Evolutionary conservation across 2,797 vertebrate species (phyloP).

Genomic region (Austrolebias charrua): DNA sequence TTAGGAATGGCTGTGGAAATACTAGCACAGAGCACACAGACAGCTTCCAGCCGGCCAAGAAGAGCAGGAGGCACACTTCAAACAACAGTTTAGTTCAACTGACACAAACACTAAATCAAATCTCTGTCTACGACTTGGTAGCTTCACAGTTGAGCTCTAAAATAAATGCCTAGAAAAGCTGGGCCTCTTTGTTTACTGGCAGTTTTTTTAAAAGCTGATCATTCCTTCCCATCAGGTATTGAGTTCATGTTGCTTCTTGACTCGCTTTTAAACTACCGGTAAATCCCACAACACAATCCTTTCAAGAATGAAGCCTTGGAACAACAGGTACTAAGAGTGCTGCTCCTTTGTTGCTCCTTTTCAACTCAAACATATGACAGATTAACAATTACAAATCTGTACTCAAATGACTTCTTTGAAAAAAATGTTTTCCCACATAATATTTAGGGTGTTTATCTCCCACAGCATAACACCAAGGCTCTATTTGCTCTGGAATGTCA

Average conservation of each 20-base stretch:
- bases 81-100: constrained; percentile 63
- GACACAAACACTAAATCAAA: constrained; percentile 62
- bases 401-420: background rate
- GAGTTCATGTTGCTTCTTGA: background rate
- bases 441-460: background rate
- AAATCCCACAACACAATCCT: constrained; percentile 1
- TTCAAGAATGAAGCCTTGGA: background rate
- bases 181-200: background rate
- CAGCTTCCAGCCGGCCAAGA: constrained; percentile 51
- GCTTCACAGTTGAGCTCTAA: constrained; percentile 22
- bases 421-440: background rate
- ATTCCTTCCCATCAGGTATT: background rate
- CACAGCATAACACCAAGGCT: background rate
- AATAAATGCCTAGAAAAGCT: constrained; percentile 15
- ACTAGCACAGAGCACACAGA: constrained; percentile 55
- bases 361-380: background rate
- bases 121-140: constrained; percentile 25
- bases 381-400: background rate
- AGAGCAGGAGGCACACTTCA: constrained; percentile 63
- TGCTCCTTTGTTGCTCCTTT: background rate
- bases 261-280: background rate
- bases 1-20: constrained; percentile 74
- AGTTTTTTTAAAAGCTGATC: background rate
- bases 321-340: background rate
- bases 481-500: background rate